Percentiles rank a stretch among this genome's conserved stretches.
These are phyloP conservation scores for Philonicus albiceps DNA, from an alignment of 2,888 invertebrate genomes.

Conservation along the genomic window DNA sequence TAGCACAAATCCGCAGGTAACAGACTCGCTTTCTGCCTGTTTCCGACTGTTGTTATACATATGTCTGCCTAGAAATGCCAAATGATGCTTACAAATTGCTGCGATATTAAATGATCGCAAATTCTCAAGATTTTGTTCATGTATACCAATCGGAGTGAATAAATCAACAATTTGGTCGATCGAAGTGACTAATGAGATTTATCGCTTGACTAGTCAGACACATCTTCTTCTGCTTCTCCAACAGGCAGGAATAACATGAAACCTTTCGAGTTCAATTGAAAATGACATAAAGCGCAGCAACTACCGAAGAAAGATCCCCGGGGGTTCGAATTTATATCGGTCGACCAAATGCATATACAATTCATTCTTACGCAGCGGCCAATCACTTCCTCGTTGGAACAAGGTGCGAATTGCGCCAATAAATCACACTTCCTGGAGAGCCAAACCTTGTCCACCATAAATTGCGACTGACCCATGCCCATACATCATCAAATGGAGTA, in stretches of 20 bases:
- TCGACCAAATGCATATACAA: background rate
- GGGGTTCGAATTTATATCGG: background rate
- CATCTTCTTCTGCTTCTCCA: background rate
- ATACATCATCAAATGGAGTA: slow-evolving; percentile 25
- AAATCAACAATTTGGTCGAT: background rate
- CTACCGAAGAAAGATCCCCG: background rate
- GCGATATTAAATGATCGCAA: background rate
- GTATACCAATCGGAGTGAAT: background rate
- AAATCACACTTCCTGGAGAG: slow-evolving; percentile 24
- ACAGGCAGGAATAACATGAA: background rate
- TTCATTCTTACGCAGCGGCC: background rate
- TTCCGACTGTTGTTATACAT: background rate
- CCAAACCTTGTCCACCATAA: background rate
- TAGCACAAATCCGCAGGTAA: no score
- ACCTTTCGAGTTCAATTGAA: background rate
- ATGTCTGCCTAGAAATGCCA: background rate
- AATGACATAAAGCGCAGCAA: background rate
- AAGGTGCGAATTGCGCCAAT: slow-evolving; percentile 9
- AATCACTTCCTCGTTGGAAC: background rate
- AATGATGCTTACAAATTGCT: no score
- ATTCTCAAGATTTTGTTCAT: background rate
- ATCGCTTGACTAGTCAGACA: background rate
- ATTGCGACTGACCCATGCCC: background rate
- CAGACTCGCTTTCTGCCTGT: no score
- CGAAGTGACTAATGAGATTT: background rate